Evolutionary conservation across 2,797 vertebrate species (phyloP), one percentile per base, ranked within the genome.

Genomic region (Protosalanx chinensis): DNA sequence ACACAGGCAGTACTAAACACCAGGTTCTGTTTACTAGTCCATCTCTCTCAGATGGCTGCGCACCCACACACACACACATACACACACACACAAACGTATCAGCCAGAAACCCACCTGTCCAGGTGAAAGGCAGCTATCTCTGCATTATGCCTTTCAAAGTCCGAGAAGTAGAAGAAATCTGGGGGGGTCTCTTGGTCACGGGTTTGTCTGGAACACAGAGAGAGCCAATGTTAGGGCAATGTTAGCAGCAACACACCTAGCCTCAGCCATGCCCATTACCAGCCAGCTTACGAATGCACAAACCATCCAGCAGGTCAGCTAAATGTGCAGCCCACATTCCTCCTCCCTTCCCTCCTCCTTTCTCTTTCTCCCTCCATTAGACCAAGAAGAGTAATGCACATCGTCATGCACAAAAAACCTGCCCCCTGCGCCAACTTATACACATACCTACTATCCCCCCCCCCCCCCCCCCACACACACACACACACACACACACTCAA

Each of bases 151-250:
- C 97, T 92, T 90, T 98, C 97, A 1, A 96, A 98, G 91, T 98
- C 97, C 0, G 97, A 98, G 92, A 98, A 98, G 83, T 98, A 98
- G 88, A 98, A 98, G 79, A 98, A 98, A 85, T 98, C 97, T 1
- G 97, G 97, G 0, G 96, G 97, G 0, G 97, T 98, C 85, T 98
- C 94, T 85, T 98, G 96, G 57, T 97, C 96, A 79, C 97, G 92
- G 7, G 95, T 96, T 87, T 98, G 97, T 84, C 97, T 98, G 82
- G 18, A 85, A 89, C 81, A 81, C 53, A 73, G 59, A 78, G 87
- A 78, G 71, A 20, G 13, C 8, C 23, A 49, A 7, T 6, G 16
- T 67, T 67, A 53, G 12, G 46, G 15, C 7, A 64, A 37, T 12
- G 5, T 10, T 35, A 37, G 16, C 18, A 8, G n/a, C 6, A 37